Evolutionary conservation across 2,113 vertebrate species (phyloP), one percentile per base, ranked within the genome.

Genomic region (Oriolus oriolus): DNA sequence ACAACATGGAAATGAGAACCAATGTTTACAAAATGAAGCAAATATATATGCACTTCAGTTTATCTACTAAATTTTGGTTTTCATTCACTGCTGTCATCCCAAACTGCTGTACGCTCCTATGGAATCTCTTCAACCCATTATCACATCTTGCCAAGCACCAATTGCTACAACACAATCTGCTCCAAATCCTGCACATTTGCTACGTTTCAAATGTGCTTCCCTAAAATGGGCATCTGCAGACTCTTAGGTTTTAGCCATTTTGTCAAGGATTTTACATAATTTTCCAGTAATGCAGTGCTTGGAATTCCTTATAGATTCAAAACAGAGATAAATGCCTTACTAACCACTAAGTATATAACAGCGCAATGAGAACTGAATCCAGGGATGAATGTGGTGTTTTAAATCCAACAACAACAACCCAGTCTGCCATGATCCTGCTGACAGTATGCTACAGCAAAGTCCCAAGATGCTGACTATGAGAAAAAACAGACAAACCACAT

Each of bases 291-390:
- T 28, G 35, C 37, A 75, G 84, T 41, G 79, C 56, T 69, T 78
- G 80, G 65, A 74, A 85, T 59, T 93, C 69, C 73, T 87, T 60
- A 71, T 13, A 95, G 91, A 91, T 79, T 76, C 61, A 91, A 94
- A 94, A n/a, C 77, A 94, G 91, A 91, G 52, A 70, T 64, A 68
- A 84, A 91, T 41, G 68, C 60, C 73, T 92, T 60, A 52, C 85
- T 84, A 69, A 96, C 96, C 95, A 86, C 93, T 95, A 95, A 96
- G 79, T 92, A 92, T 42, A 85, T 44, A 96, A 82, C 53, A 76
- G 77, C 1, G 1, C 81, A 57, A 73, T 11, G 35, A 94, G 76
- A 89, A 89, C 91, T 15, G 49, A 86, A 60, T 35, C 54, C 33
- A 65, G 64, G 75, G 88, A 78, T 71, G 76, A 90, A 78, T 84